Evolutionary conservation across 35 echinoderm and acorn worm genomes (phyloP).

Genomic region (Anneissia japonica): DNA sequence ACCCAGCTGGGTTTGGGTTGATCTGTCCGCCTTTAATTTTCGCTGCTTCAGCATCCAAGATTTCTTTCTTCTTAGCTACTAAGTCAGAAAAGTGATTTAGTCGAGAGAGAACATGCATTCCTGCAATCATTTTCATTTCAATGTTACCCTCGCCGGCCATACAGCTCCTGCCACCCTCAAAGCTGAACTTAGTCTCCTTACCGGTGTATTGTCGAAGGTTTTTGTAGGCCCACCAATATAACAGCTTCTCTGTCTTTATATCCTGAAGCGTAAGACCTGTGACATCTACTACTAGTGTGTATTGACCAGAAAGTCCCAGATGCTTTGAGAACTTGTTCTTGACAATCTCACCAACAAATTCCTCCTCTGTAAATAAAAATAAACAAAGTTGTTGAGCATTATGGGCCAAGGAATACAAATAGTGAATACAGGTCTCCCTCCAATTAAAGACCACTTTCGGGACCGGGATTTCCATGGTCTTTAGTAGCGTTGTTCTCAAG

Average conservation of each 20-base stretch:
- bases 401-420: too few relatives aligned
- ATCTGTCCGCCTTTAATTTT: neutral
- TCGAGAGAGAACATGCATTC: neutral
- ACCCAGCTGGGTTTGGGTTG: neutral
- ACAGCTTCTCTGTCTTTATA: neutral
- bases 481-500: too few relatives aligned
- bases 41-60: neutral
- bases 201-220: neutral
- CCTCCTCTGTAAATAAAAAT: neutral
- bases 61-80: neutral
- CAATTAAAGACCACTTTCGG: too few relatives aligned
- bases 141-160: neutral
- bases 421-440: too few relatives aligned
- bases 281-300: neutral
- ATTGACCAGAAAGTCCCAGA: neutral
- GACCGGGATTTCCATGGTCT: too few relatives aligned
- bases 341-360: neutral
- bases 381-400: too few relatives aligned
- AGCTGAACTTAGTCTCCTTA: neutral
- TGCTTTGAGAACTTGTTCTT: neutral
- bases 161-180: neutral
- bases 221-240: neutral
- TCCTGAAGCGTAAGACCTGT: neutral
- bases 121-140: neutral
- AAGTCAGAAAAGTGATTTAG: neutral